Percentiles rank a stretch among this genome's conserved stretches.
Evolutionary conservation across 2,888 invertebrate genomes (phyloP).

Genomic region (Bugula neritina): DNA sequence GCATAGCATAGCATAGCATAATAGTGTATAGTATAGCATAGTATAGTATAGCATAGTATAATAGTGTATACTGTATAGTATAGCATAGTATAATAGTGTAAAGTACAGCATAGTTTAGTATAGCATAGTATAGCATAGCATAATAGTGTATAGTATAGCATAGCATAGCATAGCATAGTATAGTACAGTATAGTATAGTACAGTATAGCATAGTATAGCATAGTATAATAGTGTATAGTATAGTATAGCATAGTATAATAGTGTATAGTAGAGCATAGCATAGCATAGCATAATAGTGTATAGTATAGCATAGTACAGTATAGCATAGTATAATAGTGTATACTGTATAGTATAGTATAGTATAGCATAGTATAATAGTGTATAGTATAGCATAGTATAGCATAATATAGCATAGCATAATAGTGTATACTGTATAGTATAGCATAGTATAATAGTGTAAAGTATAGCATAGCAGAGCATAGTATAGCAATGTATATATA

Average conservation of each 20-base stretch:
- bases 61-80: neutral
- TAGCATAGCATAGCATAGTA: neutral
- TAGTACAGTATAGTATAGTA: neutral
- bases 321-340: neutral
- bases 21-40: neutral
- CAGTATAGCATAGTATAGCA: neutral
- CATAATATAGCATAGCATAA: neutral
- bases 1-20: neutral
- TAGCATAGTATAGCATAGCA: neutral
- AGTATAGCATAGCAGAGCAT: neutral
- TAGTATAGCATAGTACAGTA: no score
- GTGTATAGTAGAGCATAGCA: neutral
- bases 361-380: neutral
- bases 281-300: neutral
- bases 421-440: neutral
- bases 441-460: neutral
- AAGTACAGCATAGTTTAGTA: neutral
- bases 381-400: neutral
- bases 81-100: neutral
- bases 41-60: neutral
- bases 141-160: no score
- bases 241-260: neutral
- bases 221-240: no score
- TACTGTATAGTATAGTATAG: neutral
- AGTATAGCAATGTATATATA: neutral